Base-by-base conservation (phyloP, 2,113 vertebrate species). In the Hippoglossus stenolepis region DNA sequence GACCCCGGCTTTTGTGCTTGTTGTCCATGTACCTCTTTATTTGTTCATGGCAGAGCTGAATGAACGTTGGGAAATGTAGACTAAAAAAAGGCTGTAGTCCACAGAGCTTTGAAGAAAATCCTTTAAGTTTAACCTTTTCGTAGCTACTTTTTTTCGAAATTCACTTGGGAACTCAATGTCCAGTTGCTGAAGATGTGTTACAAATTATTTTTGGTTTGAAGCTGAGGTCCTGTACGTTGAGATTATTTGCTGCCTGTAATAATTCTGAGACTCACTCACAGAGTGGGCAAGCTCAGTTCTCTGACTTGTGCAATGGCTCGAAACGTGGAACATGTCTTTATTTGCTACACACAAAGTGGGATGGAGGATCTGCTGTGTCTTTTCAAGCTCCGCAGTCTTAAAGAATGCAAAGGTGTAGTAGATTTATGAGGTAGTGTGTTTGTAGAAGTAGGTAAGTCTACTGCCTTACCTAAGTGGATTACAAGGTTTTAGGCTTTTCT, bases 401-500 rank as follows among this genome's bases (percentile, higher is more conserved):
- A 84, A 79, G 80, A 85, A 86, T 80, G 83, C 58, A 43, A 80
- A 82, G 78, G 80, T 87, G 81, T 79, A 80, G 87, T 73, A 85
- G 87, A 91, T 90, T 91, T 89, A 89, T 88, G 80, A 90, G 83
- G 85, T 80, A 92, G 88, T 86, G 86, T 91, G 83, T 91, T 92
- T 92, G 87, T 80, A 90, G 82, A 87, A 87, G 87, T 83, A 89
- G 87, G 85, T 90, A 90, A 90, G 85, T 91, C 89, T 84, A 76
- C 86, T 84, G 77, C 90, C 87, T 90, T 87, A 91, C 88, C 90
- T 91, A 92, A 93, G 88, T 90, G 90, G 92, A 94, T 93, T 93
- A 93, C 83, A 89, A 87, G 91, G 88, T 93, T 93, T 94, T 90
- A 91, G 88, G 87, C 91, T 93, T 92, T 90, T 90, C 90, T 89